Percentiles rank a stretch among this genome's conserved stretches.
Conservation (phyloP, 2,113 vertebrate species). For the Heterotilapia buettikoferi region DNA sequence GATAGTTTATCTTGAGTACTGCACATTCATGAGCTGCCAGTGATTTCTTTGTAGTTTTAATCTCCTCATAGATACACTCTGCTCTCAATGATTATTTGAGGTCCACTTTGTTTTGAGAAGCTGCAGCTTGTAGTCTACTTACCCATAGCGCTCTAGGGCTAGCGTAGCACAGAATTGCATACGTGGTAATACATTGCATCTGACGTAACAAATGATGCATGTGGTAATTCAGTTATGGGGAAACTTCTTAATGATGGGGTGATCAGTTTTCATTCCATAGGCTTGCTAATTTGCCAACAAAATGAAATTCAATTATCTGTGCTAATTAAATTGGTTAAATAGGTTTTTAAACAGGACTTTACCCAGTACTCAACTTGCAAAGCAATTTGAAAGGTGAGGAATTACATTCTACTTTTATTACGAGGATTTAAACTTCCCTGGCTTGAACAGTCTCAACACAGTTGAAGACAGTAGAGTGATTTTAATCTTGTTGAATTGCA, state of each 20-base stretch:
- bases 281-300: neutral
- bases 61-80: constrained; percentile 27
- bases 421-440: neutral
- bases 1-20: constrained; percentile 31
- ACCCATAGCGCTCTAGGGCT: neutral
- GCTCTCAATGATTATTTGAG: constrained; percentile 1
- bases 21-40: constrained; percentile 12
- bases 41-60: constrained; percentile 21
- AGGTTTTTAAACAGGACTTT: neutral
- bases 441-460: neutral
- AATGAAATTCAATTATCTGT: constrained; percentile 13
- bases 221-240: neutral
- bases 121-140: neutral
- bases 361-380: neutral
- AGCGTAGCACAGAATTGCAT: neutral
- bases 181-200: neutral
- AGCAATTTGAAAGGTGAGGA: neutral
- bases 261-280: neutral
- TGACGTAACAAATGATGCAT: neutral
- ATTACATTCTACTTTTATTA: neutral
- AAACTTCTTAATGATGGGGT: neutral
- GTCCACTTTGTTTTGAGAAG: constrained; percentile 22
- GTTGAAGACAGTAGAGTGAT: neutral
- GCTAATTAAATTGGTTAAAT: constrained; percentile 20
- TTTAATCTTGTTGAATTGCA: neutral